Conservation (phyloP, 1,140 invertebrate species). For the Cyclargus thomasi region DNA sequence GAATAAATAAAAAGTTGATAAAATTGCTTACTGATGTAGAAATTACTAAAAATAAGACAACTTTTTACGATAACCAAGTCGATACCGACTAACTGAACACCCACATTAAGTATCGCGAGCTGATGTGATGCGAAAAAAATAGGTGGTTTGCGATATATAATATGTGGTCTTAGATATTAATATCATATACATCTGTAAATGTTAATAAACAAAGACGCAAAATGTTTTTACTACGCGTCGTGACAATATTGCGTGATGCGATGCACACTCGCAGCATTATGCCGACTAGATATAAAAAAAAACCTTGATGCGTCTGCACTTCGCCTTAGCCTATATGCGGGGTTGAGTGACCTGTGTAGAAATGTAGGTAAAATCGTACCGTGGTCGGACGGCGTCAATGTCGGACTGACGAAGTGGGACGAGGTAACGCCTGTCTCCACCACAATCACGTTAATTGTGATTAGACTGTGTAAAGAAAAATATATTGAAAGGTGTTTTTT, state of each 20-base stretch:
- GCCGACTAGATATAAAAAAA: neutral
- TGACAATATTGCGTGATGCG: neutral
- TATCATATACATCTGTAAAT: too few relatives aligned
- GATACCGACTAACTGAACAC: too few relatives aligned
- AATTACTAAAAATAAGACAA: too few relatives aligned
- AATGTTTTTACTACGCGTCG: too few relatives aligned
- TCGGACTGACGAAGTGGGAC: neutral
- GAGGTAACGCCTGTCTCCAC: slow-evolving; percentile 4
- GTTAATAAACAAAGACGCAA: too few relatives aligned
- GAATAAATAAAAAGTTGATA: too few relatives aligned
- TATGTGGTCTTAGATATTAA: too few relatives aligned
- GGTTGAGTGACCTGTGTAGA: neutral
- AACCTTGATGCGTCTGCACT: slow-evolving; percentile 4
- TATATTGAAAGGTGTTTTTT: neutral
- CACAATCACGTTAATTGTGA: neutral
- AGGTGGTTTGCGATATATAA: too few relatives aligned
- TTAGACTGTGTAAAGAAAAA: slow-evolving; percentile 15
- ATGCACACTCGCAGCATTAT: neutral
- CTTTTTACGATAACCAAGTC: too few relatives aligned
- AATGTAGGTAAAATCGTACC: neutral
- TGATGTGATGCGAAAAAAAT: too few relatives aligned
- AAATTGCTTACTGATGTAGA: too few relatives aligned
- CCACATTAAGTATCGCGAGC: too few relatives aligned
- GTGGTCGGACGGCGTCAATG: neutral
- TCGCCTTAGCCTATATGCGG: slow-evolving; percentile 8